Conservation (phyloP, 2,797 vertebrate genomes). For the Enteromius viviparus region DNA sequence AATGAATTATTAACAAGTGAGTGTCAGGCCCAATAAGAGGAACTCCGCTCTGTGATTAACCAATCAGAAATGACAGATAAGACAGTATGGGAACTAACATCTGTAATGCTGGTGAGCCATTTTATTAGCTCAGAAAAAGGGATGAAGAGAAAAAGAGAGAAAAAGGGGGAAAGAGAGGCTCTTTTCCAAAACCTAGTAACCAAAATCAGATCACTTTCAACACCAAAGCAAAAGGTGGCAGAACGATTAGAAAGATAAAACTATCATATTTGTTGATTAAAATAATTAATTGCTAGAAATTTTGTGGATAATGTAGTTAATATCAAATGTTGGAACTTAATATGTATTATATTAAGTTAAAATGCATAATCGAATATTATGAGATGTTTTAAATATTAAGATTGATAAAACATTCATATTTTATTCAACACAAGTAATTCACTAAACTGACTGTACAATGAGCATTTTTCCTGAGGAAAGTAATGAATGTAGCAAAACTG, state of each 20-base stretch:
- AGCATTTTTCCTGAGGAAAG: background rate
- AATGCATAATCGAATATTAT: background rate
- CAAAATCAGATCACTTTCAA: background rate
- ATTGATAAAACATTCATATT: background rate
- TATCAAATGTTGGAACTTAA: background rate
- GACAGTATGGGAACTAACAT: conserved; percentile 19
- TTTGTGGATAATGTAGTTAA: background rate
- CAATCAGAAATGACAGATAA: conserved; percentile 40
- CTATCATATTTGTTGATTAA: background rate
- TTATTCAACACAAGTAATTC: background rate
- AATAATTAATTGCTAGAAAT: background rate
- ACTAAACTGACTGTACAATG: background rate
- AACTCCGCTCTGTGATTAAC: conserved; percentile 36
- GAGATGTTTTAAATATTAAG: background rate
- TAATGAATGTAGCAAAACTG: background rate
- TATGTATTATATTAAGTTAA: background rate
- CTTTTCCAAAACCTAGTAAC: conserved; percentile 6
- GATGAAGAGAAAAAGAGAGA: background rate
- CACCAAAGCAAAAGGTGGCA: background rate
- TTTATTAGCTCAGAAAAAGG: conserved; percentile 3
- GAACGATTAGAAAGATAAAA: background rate
- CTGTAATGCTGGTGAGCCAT: conserved; percentile 19
- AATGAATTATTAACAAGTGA: conserved; percentile 49
- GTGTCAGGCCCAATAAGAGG: conserved; percentile 41
- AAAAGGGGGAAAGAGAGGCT: background rate